phyloP scores from a whole-genome alignment of 2,113 vertebrate species.

The Poeciliopsis retropinna region DNA sequence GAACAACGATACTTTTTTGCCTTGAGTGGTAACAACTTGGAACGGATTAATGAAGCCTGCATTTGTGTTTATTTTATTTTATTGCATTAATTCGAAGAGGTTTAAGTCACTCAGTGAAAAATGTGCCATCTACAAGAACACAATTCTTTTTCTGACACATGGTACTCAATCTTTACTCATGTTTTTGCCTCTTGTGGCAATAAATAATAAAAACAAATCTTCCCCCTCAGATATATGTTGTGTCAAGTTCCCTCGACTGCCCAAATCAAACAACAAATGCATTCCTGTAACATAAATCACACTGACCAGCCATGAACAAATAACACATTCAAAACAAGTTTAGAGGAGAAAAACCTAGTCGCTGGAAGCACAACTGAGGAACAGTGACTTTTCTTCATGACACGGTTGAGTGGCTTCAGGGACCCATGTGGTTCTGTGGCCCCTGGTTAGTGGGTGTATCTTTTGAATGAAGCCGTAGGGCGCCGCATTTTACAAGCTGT shows the following conservation, averaged over 20 bases:
- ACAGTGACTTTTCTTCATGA: slow-evolving; percentile 57
- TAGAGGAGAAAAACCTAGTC: slow-evolving; percentile 38
- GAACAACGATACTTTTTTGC: neutral
- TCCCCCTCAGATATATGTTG: neutral
- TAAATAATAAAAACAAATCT: neutral
- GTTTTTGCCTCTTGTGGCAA: no score
- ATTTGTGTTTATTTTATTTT: neutral
- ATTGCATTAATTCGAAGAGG: neutral
- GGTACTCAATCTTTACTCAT: no score
- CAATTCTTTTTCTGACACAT: neutral
- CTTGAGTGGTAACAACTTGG: neutral
- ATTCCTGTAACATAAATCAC: neutral
- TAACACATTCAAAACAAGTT: slow-evolving; percentile 41
- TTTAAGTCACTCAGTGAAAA: neutral
- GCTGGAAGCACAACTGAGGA: slow-evolving; percentile 42
- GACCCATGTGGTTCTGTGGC: slow-evolving; percentile 56
- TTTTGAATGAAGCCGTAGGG: slow-evolving; percentile 74
- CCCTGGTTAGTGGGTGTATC: slow-evolving; percentile 60
- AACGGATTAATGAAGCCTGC: slow-evolving; percentile 24
- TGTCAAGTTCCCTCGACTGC: neutral
- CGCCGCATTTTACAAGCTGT: slow-evolving; percentile 77
- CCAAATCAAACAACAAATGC: neutral
- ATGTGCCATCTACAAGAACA: neutral
- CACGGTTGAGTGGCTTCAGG: slow-evolving; percentile 55
- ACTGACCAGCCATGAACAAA: neutral